Conservation (phyloP, 2,113 vertebrate species). For the Natator depressus region DNA sequence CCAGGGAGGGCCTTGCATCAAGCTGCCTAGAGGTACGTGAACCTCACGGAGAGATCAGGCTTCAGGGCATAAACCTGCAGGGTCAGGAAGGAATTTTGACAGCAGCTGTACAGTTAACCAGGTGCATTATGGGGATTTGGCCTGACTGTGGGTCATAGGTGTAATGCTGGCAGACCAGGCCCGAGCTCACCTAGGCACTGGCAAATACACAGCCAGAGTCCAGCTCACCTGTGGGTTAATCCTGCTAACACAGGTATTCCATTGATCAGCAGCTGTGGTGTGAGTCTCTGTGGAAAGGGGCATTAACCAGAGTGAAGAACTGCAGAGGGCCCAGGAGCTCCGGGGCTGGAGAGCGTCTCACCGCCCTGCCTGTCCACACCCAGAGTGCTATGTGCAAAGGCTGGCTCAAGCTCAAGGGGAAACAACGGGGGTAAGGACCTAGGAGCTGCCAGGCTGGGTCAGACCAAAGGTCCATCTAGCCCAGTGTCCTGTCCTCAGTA, state of each 20-base stretch:
- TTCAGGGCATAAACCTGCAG: background rate
- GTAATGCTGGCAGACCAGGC: background rate
- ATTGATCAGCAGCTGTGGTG: no score
- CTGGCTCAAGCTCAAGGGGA: no score
- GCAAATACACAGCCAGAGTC: no score
- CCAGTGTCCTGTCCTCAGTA: no score
- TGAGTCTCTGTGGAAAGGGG: no score
- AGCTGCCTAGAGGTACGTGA: background rate
- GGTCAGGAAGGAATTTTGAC: background rate
- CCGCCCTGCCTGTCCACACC: background rate
- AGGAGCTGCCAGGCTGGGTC: no score
- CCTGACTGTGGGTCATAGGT: background rate
- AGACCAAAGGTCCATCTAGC: background rate
- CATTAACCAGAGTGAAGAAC: no score
- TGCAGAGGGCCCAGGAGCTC: no score
- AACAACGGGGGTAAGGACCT: no score
- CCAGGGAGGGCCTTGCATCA: background rate
- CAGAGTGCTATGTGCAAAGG: no score
- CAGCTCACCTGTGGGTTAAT: no score
- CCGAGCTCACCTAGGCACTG: background rate
- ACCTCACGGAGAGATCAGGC: background rate
- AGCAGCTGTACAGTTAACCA: background rate
- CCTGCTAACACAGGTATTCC: background rate
- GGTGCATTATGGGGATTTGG: background rate
- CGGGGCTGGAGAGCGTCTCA: background rate